A percentile compares a stretch with the other conserved stretches of the same genome.
phyloP scores from a whole-genome alignment of 2,797 vertebrate species.

The Potorous gilbertii region DNA sequence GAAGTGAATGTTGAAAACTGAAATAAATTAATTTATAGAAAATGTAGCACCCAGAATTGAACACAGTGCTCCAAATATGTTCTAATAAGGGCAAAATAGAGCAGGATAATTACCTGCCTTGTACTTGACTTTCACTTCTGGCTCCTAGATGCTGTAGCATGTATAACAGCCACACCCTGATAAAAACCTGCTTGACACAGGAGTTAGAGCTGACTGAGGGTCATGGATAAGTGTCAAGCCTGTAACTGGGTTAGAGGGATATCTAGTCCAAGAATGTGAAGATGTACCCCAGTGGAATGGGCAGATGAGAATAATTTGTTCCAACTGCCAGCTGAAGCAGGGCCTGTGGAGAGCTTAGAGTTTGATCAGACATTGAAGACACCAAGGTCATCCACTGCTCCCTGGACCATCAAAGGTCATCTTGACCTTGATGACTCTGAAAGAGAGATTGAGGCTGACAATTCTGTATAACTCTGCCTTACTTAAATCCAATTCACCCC shows the following conservation, averaged over 20 bases:
- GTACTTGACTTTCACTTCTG: not conserved
- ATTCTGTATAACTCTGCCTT: not conserved
- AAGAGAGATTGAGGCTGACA: not conserved
- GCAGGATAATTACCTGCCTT: not conserved
- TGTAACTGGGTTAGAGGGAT: not conserved
- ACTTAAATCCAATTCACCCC: not conserved
- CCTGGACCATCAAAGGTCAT: not conserved
- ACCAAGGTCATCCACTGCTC: too few species aligned
- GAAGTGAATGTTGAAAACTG: too few species aligned
- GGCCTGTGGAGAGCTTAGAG: not conserved
- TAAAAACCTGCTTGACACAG: not conserved
- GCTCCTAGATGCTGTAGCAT: not conserved
- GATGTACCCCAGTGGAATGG: not conserved
- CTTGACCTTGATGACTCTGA: not conserved
- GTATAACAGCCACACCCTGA: not conserved
- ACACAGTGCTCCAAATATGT: not conserved
- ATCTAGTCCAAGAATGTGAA: not conserved
- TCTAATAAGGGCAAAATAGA: not conserved
- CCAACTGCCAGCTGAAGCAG: not conserved
- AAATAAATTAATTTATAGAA: not conserved
- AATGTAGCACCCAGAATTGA: not conserved
- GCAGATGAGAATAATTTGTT: not conserved
- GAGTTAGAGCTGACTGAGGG: not conserved
- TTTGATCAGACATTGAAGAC: not conserved
- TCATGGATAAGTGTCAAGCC: not conserved